Conservation (phyloP, 2,888 invertebrate genomes). For the Nycteola revayana region DNA sequence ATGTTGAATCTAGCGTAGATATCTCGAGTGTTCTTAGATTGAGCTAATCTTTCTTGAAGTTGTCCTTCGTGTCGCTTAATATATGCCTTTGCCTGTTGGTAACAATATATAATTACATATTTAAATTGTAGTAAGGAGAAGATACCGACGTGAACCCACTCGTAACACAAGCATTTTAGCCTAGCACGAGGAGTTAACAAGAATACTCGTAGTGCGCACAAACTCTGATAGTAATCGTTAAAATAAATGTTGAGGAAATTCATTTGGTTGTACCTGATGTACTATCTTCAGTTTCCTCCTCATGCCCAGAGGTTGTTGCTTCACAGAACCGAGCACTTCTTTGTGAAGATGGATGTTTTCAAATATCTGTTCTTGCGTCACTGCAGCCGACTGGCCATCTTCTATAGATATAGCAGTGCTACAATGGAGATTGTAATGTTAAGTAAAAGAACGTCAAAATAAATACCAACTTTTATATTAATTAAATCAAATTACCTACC, state of each 20-base stretch:
- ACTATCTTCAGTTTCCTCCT: conserved; percentile 91
- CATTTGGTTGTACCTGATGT: conserved; percentile 75
- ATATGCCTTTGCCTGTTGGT: conserved; percentile 90
- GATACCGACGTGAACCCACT: no score
- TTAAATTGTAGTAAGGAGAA: no score
- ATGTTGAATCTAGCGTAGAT: conserved; percentile 93
- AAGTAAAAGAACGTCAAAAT: no score
- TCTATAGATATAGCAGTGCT: conserved; percentile 91
- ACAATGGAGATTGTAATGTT: no score
- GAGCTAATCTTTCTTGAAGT: conserved; percentile 93
- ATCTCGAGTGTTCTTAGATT: conserved; percentile 92
- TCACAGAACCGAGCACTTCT: conserved; percentile 93
- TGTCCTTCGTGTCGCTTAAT: conserved; percentile 95
- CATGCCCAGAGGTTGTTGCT: conserved; percentile 92
- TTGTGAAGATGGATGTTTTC: conserved; percentile 95
- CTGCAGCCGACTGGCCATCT: conserved; percentile 81
- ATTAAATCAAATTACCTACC: no score
- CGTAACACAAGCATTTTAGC: no score
- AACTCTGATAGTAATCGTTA: no score
- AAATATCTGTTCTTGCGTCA: conserved; percentile 93
- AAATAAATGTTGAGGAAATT: no score
- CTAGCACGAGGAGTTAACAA: no score
- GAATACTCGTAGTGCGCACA: no score
- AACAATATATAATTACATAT: no score
- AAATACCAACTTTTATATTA: no score